These are phyloP conservation scores for Girardia tigrina DNA, from an alignment of 2,888 invertebrate species.

Conservation along the genomic window DNA sequence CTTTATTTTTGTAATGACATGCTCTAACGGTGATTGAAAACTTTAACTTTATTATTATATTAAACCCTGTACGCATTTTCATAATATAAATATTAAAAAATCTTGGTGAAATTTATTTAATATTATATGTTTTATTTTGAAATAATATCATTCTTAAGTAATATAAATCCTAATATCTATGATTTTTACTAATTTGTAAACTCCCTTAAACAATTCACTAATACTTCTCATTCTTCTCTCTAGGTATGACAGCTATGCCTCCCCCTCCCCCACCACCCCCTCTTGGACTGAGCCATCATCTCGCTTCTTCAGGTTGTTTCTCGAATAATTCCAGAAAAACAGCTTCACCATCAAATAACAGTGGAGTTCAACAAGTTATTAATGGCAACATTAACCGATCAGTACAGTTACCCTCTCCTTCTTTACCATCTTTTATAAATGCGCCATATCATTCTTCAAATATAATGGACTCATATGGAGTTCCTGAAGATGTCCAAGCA, in stretches of 20 bases:
- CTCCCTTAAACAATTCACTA: no score
- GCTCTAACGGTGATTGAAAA: no score
- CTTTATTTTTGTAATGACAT: no score
- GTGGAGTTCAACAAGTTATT: background rate
- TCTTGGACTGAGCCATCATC: constrained; percentile 6
- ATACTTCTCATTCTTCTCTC: no score
- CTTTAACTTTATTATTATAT: no score
- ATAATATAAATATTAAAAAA: no score
- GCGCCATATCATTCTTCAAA: constrained; percentile 16
- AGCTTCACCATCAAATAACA: background rate
- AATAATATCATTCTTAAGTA: no score
- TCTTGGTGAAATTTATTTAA: no score
- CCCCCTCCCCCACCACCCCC: background rate
- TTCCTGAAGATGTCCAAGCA: constrained; percentile 8
- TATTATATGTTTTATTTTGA: no score
- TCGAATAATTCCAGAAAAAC: constrained; percentile 2
- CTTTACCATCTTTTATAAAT: constrained; percentile 5
- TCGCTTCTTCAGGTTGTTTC: background rate
- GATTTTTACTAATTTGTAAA: no score
- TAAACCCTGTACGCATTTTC: no score
- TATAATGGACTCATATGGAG: constrained; percentile 10
- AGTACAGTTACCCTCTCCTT: constrained; percentile 13
- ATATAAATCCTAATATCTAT: no score
- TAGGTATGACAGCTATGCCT: constrained; percentile 12
- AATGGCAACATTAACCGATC: constrained; percentile 7